Evolutionary conservation across 2,797 vertebrate species (phyloP).

Genomic region (Ptychadena robeensis): DNA sequence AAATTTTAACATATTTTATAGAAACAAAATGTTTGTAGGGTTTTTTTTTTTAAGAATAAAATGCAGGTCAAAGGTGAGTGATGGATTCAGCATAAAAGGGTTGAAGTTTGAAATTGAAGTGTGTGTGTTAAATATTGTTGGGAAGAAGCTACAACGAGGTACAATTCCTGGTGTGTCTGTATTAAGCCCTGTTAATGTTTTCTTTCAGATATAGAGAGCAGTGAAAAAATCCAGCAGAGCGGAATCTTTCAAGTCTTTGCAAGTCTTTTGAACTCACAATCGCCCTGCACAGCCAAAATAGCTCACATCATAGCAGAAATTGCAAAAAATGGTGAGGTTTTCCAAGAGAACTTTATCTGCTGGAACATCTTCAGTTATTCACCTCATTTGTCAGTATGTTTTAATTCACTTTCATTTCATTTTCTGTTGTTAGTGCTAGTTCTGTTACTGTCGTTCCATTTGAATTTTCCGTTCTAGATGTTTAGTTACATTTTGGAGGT

Average conservation of each 20-base stretch:
- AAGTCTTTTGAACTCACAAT: conserved; percentile 83
- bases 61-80: too few species aligned
- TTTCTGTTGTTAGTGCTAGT: conserved; percentile 25
- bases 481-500: background rate
- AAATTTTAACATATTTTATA: too few species aligned
- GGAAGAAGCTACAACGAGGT: background rate
- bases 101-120: background rate
- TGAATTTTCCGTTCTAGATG: background rate
- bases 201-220: conserved; percentile 87
- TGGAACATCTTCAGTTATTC: conserved; percentile 79
- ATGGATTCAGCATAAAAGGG: background rate
- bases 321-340: conserved; percentile 96
- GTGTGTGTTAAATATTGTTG: background rate
- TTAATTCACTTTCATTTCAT: conserved; percentile 72
- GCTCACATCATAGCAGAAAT: conserved; percentile 97
- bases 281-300: conserved; percentile 91
- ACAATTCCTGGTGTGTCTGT: background rate
- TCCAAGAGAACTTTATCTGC: conserved; percentile 78
- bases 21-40: too few species aligned
- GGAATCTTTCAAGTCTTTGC: conserved; percentile 87
- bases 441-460: background rate
- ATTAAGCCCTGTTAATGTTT: background rate
- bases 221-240: conserved; percentile 93
- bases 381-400: conserved; percentile 79
- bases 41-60: too few species aligned